A percentile compares a stretch with the other conserved stretches of the same genome.
Evolutionary conservation across 2,797 vertebrate species (phyloP).

Genomic region (Cossypha dichroa): DNA sequence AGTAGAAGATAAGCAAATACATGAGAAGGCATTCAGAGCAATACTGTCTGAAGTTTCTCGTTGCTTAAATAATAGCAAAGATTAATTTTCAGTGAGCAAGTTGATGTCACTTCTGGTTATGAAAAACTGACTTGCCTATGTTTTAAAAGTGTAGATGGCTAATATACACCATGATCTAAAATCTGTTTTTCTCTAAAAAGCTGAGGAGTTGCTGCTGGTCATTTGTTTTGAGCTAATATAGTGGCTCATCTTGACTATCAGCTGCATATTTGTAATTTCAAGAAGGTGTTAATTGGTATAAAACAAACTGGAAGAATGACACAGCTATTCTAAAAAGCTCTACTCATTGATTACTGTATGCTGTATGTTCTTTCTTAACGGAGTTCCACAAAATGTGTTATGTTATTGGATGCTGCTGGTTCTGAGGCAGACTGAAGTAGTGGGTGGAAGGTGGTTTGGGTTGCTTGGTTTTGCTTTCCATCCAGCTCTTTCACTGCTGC

Average conservation of each 20-base stretch:
- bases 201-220: background rate
- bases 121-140: background rate
- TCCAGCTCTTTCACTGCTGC: background rate
- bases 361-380: background rate
- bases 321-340: background rate
- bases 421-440: background rate
- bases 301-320: background rate
- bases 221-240: background rate
- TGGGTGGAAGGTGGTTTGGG: background rate
- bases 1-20: background rate
- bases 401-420: background rate
- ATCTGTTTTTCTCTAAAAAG: background rate
- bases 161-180: background rate
- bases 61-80: background rate
- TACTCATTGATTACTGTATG: background rate
- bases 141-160: background rate
- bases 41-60: background rate
- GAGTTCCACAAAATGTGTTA: background rate
- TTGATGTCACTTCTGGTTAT: background rate
- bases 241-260: background rate
- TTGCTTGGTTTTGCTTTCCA: background rate
- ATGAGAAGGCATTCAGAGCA: background rate
- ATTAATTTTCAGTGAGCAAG: background rate
- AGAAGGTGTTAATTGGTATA: rapidly evolving
- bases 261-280: background rate